Evolutionary conservation across 2,888 invertebrate genomes (phyloP), one percentile per base, ranked within the genome.

Genomic region (Pseudoips prasinana): DNA sequence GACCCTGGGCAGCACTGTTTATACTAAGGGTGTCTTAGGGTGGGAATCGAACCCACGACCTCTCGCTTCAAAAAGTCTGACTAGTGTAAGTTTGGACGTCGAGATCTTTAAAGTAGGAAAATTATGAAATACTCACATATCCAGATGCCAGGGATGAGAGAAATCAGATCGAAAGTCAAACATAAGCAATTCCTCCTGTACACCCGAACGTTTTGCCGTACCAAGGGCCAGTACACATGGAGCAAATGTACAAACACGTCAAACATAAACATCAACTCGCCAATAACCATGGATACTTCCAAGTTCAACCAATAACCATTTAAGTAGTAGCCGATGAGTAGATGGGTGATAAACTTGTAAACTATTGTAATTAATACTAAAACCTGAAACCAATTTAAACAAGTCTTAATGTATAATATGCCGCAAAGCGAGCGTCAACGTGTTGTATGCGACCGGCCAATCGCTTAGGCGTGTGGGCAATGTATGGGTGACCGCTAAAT

Each of bases 51-150:
- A n/a, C n/a, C n/a, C n/a, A n/a, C n/a, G n/a, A n/a, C n/a, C n/a
- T n/a, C n/a, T n/a, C n/a, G n/a, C n/a, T n/a, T n/a, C n/a, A n/a
- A n/a, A n/a, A n/a, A n/a, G n/a, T n/a, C n/a, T n/a, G n/a, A n/a
- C n/a, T n/a, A n/a, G n/a, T n/a, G n/a, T n/a, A n/a, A n/a, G n/a
- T n/a, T n/a, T n/a, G n/a, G n/a, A n/a, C n/a, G n/a, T n/a, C n/a
- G n/a, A n/a, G n/a, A n/a, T n/a, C n/a, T n/a, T n/a, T n/a, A n/a
- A n/a, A n/a, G n/a, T n/a, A n/a, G n/a, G n/a, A n/a, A n/a, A n/a
- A n/a, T n/a, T n/a, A n/a, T n/a, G n/a, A n/a, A n/a, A n/a, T n/a
- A 73, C 85, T 81, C 57, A 84, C 84, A 70, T 28, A 73, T 46
- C 3, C 55, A 20, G n/a, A 39, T 34, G 0, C 78, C 9, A 2